Evolutionary conservation across 2,113 vertebrate species (phyloP), one percentile per base, ranked within the genome.

Genomic region (Muscicapa adusta): DNA sequence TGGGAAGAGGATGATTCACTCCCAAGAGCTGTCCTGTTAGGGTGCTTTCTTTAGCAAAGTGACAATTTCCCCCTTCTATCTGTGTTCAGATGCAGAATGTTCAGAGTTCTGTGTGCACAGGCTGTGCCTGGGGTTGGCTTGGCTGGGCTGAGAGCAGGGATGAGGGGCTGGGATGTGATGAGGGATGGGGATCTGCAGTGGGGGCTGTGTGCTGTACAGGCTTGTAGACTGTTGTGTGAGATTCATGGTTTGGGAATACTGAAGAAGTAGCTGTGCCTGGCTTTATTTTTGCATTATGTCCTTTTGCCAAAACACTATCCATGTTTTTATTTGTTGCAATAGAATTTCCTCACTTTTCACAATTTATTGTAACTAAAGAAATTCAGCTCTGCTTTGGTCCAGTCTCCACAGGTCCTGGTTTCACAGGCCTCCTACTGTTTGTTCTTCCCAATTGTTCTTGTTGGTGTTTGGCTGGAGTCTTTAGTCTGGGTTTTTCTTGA

Each of bases 21-120:
- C 34, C 33, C 67, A 65, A 6, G 47, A 47, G 60, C 71, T 70
- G 38, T 19, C 24, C 8, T 38, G 25, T 62, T 57, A 53, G 20
- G 58, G 20, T 20, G 38, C 25, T 89, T 79, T 47, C 50, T 54
- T 31, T 22, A n/a, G 24, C 22, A 10, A 23, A 8, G 8, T 83
- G 47, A 34, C 71, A 76, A 42, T 47, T 65, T 2, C 3, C 5
- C 4, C 4, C 2, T 23, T 23, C 31, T 29, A 0, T 16, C 7
- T 1, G 0, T 31, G 1, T 3, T 7, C 6, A 5, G 6, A 4
- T 43, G 4, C 10, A n/a, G 3, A 6, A 10, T 4, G 42, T 51
- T 18, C 47, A 40, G 40, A 65, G 33, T 2, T 5, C 29, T 24
- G 7, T 20, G 34, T 22, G 10, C 12, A 2, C 48, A 72, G 43